Evolutionary conservation across 2,888 invertebrate genomes (phyloP).

Genomic region (Ethmia dodecea): DNA sequence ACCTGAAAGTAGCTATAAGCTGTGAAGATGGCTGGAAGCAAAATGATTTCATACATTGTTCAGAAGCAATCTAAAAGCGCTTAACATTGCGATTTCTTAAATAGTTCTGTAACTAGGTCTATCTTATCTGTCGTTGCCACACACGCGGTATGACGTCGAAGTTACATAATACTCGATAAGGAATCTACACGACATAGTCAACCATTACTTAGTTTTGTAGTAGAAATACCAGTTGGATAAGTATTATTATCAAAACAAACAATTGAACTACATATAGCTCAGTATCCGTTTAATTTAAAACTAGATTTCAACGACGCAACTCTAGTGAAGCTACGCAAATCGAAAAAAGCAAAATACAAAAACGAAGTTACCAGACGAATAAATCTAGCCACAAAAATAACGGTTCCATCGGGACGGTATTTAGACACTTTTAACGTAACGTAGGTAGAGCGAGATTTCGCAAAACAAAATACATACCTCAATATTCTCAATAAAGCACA

Average conservation of each 20-base stretch:
- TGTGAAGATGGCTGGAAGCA: conserved; percentile 12
- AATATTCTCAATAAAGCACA: background rate
- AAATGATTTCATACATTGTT: conserved; percentile 30
- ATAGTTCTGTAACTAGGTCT: no score
- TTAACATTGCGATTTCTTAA: conserved; percentile 16
- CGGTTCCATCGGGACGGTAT: conserved; percentile 32
- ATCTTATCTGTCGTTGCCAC: no score
- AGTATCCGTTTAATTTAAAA: conserved; percentile 23
- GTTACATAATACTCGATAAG: no score
- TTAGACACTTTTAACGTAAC: conserved; percentile 34
- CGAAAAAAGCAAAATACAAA: conserved; percentile 30
- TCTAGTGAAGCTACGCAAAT: conserved; percentile 16
- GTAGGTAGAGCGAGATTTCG: no score
- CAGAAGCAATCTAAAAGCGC: conserved; percentile 24
- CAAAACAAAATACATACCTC: no score
- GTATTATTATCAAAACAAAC: no score
- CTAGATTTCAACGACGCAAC: conserved; percentile 27
- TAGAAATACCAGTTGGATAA: no score
- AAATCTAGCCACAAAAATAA: conserved; percentile 32
- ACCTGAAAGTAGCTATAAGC: conserved; percentile 8
- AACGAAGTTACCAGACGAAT: conserved; percentile 40
- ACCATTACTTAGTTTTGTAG: no score
- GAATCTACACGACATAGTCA: no score
- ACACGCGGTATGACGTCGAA: no score
- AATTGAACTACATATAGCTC: no score